phyloP scores from a whole-genome alignment of 2,797 vertebrate genomes.

The Octomys mimax region DNA sequence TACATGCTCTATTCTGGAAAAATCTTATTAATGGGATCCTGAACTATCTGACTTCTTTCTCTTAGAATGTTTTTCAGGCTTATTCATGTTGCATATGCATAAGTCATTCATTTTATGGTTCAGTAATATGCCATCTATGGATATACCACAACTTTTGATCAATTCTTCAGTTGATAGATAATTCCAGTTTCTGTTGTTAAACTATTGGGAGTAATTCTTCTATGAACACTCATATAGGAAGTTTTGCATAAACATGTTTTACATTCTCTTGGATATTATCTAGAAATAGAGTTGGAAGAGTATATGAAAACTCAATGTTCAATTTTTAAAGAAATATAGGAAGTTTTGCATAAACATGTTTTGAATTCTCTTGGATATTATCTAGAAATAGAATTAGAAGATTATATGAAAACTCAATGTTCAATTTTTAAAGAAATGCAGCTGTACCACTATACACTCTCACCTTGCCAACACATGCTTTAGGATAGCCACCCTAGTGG shows the following conservation, averaged over 20 bases:
- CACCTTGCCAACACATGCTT: background rate
- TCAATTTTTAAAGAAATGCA: background rate
- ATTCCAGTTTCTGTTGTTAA: background rate
- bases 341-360: background rate
- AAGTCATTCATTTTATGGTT: background rate
- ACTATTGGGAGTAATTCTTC: background rate
- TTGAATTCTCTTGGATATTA: background rate
- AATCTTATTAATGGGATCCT: background rate
- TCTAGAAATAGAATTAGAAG: background rate
- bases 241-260: background rate
- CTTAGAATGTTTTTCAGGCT: background rate
- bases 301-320: background rate
- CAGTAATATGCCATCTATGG: background rate
- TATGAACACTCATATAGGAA: background rate
- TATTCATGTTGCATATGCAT: too few species aligned
- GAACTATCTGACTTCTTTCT: background rate
- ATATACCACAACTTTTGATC: background rate
- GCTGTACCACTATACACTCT: background rate
- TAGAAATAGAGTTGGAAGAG: background rate
- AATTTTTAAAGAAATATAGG: background rate
- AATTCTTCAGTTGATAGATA: background rate
- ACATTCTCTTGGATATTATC: background rate
- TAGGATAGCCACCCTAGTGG: background rate
- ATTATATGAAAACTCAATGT: background rate
- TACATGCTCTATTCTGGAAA: background rate